phyloP scores from a whole-genome alignment of 2,113 vertebrate genomes.

The Aphyosemion australe region DNA sequence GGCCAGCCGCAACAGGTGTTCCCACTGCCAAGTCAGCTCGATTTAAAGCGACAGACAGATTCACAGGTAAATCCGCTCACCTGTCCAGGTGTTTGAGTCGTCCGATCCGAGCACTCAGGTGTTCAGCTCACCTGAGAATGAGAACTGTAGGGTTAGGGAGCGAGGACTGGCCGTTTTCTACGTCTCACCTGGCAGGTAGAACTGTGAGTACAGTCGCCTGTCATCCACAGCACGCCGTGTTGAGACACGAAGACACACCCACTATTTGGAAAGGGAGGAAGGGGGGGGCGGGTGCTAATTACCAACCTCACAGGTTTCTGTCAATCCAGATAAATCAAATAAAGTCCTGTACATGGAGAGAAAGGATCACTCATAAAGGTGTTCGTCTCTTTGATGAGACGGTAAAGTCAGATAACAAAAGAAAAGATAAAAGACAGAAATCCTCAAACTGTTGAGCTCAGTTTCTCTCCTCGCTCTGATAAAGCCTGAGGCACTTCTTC shows the following conservation, averaged over 20 bases:
- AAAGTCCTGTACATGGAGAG: not conserved
- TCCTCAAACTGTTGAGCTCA: conserved; percentile 28
- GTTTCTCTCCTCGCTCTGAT: conserved; percentile 17
- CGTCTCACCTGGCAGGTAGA: conserved; percentile 67
- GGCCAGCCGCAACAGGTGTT: conserved; percentile 42
- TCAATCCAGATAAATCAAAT: conserved; percentile 10
- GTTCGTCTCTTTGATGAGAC: not conserved
- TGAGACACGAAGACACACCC: conserved; percentile 72
- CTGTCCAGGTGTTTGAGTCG: conserved; percentile 20
- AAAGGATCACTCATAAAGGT: not conserved
- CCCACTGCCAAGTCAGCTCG: not conserved
- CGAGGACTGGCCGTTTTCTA: conserved; percentile 20
- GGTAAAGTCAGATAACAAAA: not conserved
- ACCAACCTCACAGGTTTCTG: conserved; percentile 3
- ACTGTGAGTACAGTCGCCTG: conserved; percentile 50
- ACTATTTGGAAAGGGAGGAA: conserved; percentile 32
- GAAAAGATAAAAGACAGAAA: not conserved
- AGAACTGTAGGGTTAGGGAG: not conserved
- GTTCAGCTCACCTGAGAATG: not conserved
- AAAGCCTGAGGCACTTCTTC: conserved; percentile 70
- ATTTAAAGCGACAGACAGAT: not conserved
- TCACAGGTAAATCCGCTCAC: conserved; percentile 43
- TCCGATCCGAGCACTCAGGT: not conserved
- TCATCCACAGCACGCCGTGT: conserved; percentile 63
- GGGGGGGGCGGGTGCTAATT: not conserved